These are phyloP conservation scores for Anser cygnoides DNA, from an alignment of 2,113 vertebrate species.

Conservation along the genomic window DNA sequence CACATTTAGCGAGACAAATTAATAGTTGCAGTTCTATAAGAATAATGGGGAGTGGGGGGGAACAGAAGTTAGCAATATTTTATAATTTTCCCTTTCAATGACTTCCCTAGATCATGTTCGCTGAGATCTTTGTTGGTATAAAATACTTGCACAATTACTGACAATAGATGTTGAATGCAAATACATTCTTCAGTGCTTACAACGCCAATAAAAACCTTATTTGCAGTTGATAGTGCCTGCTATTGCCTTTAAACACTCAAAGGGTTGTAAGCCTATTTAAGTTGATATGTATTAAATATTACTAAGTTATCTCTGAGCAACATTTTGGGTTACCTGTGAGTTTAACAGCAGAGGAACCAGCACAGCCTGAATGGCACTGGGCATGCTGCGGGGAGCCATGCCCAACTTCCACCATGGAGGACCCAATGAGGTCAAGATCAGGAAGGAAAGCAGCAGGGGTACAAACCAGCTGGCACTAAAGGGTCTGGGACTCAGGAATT, in stretches of 20 bases:
- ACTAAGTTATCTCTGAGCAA: neutral
- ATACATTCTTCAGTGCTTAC: neutral
- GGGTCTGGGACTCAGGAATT: neutral
- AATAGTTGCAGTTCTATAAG: neutral
- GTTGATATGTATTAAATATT: neutral
- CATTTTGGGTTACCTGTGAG: neutral
- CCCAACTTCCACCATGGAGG: neutral
- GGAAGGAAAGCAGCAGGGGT: neutral
- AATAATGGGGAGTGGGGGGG: neutral
- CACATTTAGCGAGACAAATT: constrained; percentile 13
- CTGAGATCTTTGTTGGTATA: neutral
- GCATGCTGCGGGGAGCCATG: rapidly evolving
- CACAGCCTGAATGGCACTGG: neutral
- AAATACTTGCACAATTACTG: neutral
- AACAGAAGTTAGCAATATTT: neutral
- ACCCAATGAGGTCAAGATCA: neutral
- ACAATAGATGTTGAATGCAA: neutral
- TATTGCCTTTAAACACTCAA: neutral
- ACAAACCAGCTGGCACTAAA: neutral
- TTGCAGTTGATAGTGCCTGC: neutral
- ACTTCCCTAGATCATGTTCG: neutral
- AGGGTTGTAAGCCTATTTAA: neutral
- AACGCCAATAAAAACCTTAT: neutral
- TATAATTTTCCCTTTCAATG: neutral
- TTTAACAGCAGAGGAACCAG: neutral